Evolutionary conservation across 1,140 invertebrate species (phyloP), one percentile per base, ranked within the genome.

Genomic region (Triops longicaudatus): DNA sequence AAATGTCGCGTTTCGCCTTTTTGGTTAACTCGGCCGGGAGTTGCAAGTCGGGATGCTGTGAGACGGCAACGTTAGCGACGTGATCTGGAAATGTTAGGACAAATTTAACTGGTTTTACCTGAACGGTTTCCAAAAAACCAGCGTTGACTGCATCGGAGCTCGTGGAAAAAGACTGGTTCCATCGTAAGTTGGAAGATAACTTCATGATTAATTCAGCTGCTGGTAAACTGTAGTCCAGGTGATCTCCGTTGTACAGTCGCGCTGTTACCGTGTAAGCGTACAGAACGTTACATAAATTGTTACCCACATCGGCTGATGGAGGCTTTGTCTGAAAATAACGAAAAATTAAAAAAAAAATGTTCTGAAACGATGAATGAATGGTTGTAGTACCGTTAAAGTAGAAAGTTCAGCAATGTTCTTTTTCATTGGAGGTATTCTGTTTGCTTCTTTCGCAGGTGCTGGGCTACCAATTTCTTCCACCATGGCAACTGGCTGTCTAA

Each of bases 201-300:
- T 17, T 27, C 4, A 73, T 27, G 14, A 73, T 73, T 17, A 73
- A 5, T 22, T 28, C 14, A 28, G 73, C 73, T 4, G 27, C 73
- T 26, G 27, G 27, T 4, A 41, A 22, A 28, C 73, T 73, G 17
- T 75, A 9, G 26, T 41, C 26, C 12, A 26, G 26, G 37, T 44
- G 44, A 43, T 75, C 74, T 0, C 37, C 26, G 26, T 44, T 42
- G 37, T 75, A 75, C 0, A 75, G 74, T 14, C 74, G 26, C 4
- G 44, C 74, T 41, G 74, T 10, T 10, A 41, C 12, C 37, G 28
- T 28, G 31, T 75, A 75, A 17, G 37, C 37, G 28, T 75, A 75
- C 10, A 75, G n/a, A 5, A 75, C 44, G 74, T 75, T 75, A 10
- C 37, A 44, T 10, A 75, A 26, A 26, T 75, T 75, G 74, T 77